Base-by-base conservation (phyloP, 2,113 vertebrate species). In the Meriones unguiculatus region DNA sequence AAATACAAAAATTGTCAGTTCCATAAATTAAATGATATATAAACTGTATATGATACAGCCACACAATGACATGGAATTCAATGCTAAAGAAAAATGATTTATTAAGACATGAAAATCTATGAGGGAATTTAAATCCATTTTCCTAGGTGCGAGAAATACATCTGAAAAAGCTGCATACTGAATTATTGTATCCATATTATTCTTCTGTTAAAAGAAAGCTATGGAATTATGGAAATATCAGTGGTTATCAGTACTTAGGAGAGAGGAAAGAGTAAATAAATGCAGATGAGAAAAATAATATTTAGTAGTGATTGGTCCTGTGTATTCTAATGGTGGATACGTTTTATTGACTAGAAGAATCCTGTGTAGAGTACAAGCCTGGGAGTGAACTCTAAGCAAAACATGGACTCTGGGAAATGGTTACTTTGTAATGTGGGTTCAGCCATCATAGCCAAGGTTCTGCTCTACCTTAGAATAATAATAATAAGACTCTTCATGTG, bases 11-110 rank as follows among this genome's bases (percentile, higher is more conserved):
- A 25, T 2, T 25, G 1, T 28, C 25, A 64, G 25, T 90, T 90
- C 14, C 52, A 12, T 54, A 62, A 46, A 2, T 75, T 2, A 73
- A 32, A 22, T 64, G 30, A 59, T 72, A 90, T 35, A 28, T 41
- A 92, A 82, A 22, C 13, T 41, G 11, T 17, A 38, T 72, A 17
- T 80, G 6, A 12, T 75, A 62, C 8, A 69, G 22, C 5, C n/a
- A 82, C 25, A 38, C 32, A 90, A 50, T 87, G 62, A 11, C n/a
- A 93, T 54, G 14, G 28, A 75, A 87, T 30, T 90, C 69, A 91
- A 2, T 87, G 28, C 13, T 65, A 73, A 70, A 90, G 78, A 82
- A 24, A 91, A 94, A 80, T 59, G n/a, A 96, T 3, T 18, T 89
- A 50, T 73, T 20, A 38, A 65, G 24, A 3, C 24, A 86, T 87